Conservation (phyloP, 2,797 vertebrate genomes). For the Anisognathus igniventris region DNA sequence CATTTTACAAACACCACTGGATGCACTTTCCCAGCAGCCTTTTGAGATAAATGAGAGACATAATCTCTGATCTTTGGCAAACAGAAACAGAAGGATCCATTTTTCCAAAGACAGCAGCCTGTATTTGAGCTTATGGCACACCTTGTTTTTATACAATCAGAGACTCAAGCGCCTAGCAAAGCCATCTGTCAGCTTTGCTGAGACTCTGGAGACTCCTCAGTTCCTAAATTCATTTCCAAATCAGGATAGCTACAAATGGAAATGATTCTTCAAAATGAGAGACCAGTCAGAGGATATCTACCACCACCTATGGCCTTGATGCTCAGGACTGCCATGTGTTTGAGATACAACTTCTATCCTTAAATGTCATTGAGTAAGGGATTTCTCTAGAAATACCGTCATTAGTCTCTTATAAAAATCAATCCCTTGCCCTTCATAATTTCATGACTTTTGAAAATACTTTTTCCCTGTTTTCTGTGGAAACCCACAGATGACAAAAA, state of each 20-base stretch:
- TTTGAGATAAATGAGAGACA: neutral
- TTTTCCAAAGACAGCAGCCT: neutral
- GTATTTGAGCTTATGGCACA: neutral
- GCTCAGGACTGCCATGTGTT: neutral
- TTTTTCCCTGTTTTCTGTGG: neutral
- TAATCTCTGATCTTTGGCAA: neutral
- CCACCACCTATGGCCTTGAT: neutral
- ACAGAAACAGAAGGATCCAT: neutral
- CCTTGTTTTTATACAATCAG: neutral
- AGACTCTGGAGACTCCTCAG: neutral
- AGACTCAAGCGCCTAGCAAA: neutral
- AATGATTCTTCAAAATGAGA: neutral
- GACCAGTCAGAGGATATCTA: neutral
- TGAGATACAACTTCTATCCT: neutral
- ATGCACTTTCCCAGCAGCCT: neutral
- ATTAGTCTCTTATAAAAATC: neutral
- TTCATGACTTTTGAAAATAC: neutral
- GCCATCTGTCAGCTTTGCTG: neutral
- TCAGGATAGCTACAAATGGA: neutral
- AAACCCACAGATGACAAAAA: neutral
- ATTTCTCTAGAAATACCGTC: neutral
- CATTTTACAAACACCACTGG: neutral
- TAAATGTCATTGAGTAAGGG: rapidly evolving
- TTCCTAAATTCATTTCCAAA: neutral
- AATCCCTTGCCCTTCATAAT: neutral